Conservation (phyloP, 2,113 vertebrate species). For the Colius striatus region DNA sequence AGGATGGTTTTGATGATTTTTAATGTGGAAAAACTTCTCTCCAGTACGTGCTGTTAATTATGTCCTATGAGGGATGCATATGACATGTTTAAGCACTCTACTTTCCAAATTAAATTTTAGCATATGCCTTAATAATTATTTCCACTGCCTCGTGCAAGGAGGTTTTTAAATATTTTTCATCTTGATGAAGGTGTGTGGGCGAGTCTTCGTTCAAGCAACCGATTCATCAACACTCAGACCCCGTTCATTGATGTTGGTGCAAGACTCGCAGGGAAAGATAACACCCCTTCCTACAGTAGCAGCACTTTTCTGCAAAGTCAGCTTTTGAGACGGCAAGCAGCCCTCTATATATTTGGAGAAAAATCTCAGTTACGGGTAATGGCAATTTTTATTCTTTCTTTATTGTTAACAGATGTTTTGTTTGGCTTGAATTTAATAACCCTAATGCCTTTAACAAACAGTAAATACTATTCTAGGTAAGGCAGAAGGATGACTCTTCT, state of each 20-base stretch:
- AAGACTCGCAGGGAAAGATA: slow-evolving; percentile 90
- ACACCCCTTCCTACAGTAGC: slow-evolving; percentile 82
- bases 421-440: neutral
- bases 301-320: slow-evolving; percentile 87
- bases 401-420: neutral
- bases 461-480: neutral
- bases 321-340: slow-evolving; percentile 92
- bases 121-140: neutral
- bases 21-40: neutral
- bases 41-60: neutral
- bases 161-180: slow-evolving; percentile 39
- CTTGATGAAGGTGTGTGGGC: slow-evolving; percentile 91
- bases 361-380: slow-evolving; percentile 96
- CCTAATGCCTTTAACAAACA: neutral
- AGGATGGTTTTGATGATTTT: neutral
- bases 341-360: slow-evolving; percentile 95
- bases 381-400: neutral
- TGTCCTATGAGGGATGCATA: neutral
- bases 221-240: slow-evolving; percentile 83
- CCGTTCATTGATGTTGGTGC: slow-evolving; percentile 85
- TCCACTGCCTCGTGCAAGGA: neutral
- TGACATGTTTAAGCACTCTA: neutral
- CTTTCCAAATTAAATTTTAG: neutral
- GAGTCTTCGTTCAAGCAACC: slow-evolving; percentile 93
- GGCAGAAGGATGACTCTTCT: neutral